These are phyloP conservation scores for Daphoenositta chrysoptera DNA, from an alignment of 2,113 vertebrate genomes.

Conservation along the genomic window DNA sequence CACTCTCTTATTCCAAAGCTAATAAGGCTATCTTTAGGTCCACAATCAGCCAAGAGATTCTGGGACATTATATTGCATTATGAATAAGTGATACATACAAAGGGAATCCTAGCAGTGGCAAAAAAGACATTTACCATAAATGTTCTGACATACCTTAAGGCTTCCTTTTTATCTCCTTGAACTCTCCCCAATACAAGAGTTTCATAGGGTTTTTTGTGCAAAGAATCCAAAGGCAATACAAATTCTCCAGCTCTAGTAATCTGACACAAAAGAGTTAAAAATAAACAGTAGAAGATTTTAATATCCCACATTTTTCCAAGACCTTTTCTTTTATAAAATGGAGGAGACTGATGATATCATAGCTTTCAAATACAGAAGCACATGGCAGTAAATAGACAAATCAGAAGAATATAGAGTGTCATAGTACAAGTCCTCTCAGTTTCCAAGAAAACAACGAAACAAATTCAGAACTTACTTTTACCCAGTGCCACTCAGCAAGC, in stretches of 20 bases:
- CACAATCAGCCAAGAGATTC: background rate
- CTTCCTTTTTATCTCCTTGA: background rate
- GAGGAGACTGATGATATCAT: background rate
- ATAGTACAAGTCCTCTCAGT: background rate
- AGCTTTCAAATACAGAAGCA: background rate
- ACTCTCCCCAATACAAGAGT: slow-evolving; percentile 84
- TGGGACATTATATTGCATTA: background rate
- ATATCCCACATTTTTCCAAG: background rate
- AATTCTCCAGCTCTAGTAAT: slow-evolving; percentile 88
- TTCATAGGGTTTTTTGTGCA: slow-evolving; percentile 96
- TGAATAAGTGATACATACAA: background rate
- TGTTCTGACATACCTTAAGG: slow-evolving; percentile 58
- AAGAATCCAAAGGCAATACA: slow-evolving; percentile 91
- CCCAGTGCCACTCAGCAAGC: slow-evolving; percentile 92
- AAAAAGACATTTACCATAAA: background rate
- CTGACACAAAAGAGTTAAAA: slow-evolving; percentile 63
- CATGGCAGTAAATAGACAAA: background rate
- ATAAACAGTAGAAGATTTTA: background rate
- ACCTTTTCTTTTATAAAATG: background rate
- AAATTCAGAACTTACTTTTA: slow-evolving; percentile 82
- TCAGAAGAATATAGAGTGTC: background rate
- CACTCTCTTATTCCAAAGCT: background rate
- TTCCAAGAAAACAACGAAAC: background rate
- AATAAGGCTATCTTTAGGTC: background rate
- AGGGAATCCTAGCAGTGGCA: background rate